A percentile compares a stretch with the other conserved stretches of the same genome.
Evolutionary conservation across 2,888 invertebrate genomes (phyloP).

Genomic region (Stenolophus ochropezus): DNA sequence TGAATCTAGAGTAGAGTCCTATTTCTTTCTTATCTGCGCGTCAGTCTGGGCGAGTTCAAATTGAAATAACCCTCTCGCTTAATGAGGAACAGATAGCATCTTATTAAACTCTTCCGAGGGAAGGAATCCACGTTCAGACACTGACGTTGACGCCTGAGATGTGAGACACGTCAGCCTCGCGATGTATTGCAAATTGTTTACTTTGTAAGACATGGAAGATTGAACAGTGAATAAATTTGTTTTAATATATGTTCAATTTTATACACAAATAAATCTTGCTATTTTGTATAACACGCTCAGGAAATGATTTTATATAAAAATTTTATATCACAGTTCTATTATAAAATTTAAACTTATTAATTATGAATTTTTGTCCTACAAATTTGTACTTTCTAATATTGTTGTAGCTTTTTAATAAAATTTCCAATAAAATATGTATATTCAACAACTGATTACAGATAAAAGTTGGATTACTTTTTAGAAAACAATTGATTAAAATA

Average conservation of each 20-base stretch:
- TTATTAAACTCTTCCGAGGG: constrained; percentile 65
- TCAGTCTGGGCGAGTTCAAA: background rate
- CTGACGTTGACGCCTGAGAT: background rate
- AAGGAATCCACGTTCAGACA: background rate
- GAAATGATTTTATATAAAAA: no score
- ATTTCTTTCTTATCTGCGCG: background rate
- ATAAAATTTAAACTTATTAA: no score
- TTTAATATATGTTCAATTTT: background rate
- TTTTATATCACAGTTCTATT: no score
- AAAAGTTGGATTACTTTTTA: no score
- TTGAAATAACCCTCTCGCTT: constrained; percentile 57
- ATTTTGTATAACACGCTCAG: no score
- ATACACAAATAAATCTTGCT: background rate
- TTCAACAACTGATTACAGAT: no score
- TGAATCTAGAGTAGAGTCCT: background rate
- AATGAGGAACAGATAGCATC: constrained; percentile 70
- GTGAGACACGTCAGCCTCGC: background rate
- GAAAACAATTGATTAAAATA: no score
- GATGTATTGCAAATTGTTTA: background rate
- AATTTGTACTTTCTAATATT: no score
- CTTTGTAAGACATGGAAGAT: background rate
- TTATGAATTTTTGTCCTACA: no score
- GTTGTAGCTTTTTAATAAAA: no score
- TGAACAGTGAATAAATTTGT: background rate
- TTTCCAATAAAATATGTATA: no score